phyloP scores from a whole-genome alignment of 1,140 invertebrate genomes.

The Hypothenemus hampei region DNA sequence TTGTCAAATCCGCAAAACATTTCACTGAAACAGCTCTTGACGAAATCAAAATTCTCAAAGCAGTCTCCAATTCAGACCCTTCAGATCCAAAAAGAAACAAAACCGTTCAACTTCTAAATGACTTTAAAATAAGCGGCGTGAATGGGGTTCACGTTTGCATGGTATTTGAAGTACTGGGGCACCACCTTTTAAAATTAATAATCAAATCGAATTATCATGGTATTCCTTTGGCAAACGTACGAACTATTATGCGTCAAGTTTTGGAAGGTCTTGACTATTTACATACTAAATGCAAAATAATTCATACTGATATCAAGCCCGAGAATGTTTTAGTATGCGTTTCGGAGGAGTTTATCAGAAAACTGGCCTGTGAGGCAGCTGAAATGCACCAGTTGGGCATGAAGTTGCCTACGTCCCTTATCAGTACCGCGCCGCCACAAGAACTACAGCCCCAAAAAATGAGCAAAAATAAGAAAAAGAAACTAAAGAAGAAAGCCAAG shows the following conservation, averaged over 20 bases:
- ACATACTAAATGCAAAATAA: constrained; percentile 95
- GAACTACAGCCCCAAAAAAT: constrained; percentile 69
- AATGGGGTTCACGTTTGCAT: constrained; percentile 96
- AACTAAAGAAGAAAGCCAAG: constrained; percentile 95
- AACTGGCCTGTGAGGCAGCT: constrained; percentile 86
- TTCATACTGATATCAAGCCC: constrained; percentile 99
- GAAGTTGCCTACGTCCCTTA: constrained; percentile 81
- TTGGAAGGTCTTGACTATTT: constrained; percentile 95
- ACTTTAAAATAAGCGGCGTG: constrained; percentile 95
- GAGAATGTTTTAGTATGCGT: constrained; percentile 97
- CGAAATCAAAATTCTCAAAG: constrained; percentile 95
- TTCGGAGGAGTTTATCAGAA: constrained; percentile 76
- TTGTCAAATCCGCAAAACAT: constrained; percentile 96
- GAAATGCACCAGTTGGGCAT: constrained; percentile 82
- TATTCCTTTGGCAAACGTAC: constrained; percentile 91
- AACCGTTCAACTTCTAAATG: constrained; percentile 94
- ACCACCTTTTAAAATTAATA: constrained; percentile 96
- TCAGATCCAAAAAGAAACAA: constrained; percentile 86
- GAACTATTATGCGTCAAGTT: constrained; percentile 92
- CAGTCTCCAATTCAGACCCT: constrained; percentile 88
- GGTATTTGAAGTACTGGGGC: constrained; percentile 98
- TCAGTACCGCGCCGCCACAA: constrained; percentile 87
- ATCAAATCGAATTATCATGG: constrained; percentile 97
- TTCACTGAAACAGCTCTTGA: constrained; percentile 98
- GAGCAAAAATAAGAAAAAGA: constrained; percentile 98